Percentiles rank a stretch among this genome's conserved stretches.
These are phyloP conservation scores for Heliconius hermathena DNA, from an alignment of 1,140 invertebrate species.

Conservation along the genomic window DNA sequence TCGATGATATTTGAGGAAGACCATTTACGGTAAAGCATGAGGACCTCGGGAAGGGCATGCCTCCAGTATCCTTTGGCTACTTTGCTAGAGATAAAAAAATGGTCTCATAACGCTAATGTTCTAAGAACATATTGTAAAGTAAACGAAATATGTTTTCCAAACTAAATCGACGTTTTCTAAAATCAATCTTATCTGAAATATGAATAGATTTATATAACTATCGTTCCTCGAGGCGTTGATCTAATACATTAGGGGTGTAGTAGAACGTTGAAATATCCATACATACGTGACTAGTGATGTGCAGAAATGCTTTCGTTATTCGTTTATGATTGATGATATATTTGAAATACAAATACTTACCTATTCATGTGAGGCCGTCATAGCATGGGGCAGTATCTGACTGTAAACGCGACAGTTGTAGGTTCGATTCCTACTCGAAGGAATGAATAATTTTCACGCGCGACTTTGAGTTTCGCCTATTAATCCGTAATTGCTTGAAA, in stretches of 20 bases:
- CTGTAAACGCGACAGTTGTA: not conserved
- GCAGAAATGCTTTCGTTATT: too few relatives aligned
- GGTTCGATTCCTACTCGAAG: not conserved
- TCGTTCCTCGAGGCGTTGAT: conserved; percentile 21
- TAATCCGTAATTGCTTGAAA: not conserved
- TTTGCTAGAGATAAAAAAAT: too few relatives aligned
- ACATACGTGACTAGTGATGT: not conserved
- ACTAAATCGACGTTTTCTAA: not conserved
- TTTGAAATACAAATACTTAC: too few relatives aligned
- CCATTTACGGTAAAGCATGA: too few relatives aligned
- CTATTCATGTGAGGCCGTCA: too few relatives aligned
- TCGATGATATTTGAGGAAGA: too few relatives aligned
- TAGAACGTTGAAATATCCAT: not conserved
- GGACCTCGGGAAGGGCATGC: too few relatives aligned
- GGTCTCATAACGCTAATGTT: too few relatives aligned
- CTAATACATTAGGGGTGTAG: not conserved
- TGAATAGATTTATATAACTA: not conserved
- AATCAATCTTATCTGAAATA: not conserved
- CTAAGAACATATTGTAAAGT: not conserved
- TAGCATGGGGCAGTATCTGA: too few relatives aligned
- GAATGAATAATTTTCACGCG: not conserved
- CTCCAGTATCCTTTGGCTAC: too few relatives aligned
- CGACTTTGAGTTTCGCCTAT: not conserved
- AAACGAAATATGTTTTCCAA: not conserved
- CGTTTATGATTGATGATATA: too few relatives aligned